Evolutionary conservation across 2,888 invertebrate species (phyloP).

Genomic region (Clitarchus hookeri): DNA sequence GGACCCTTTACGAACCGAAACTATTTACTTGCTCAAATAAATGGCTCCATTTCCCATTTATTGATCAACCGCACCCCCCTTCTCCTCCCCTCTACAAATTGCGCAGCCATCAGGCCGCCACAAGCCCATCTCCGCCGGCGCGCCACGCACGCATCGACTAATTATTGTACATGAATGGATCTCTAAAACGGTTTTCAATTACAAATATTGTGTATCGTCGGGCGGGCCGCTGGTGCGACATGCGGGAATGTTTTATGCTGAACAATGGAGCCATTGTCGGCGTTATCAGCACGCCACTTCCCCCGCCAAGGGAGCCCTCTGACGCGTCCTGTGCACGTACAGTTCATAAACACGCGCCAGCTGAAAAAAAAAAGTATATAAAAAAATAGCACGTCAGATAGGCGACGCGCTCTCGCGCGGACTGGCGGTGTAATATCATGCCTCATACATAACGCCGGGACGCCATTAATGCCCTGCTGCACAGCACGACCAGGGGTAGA

Average conservation of each 20-base stretch:
- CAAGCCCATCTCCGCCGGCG: not conserved
- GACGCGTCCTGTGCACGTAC: too few species aligned
- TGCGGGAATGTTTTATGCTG: not conserved
- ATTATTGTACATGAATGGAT: constrained; percentile 2
- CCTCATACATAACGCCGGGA: too few species aligned
- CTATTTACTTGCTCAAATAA: too few species aligned
- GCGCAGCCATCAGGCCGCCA: not conserved
- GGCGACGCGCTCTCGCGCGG: too few species aligned
- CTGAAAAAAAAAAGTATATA: not conserved
- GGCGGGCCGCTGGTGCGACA: not conserved
- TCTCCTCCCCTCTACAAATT: too few species aligned
- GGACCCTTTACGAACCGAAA: too few species aligned
- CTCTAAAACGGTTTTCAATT: constrained; percentile 10
- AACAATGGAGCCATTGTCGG: constrained; percentile 14
- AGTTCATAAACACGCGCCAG: not conserved
- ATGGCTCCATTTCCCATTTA: too few species aligned
- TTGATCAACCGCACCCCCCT: too few species aligned
- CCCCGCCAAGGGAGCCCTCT: not conserved
- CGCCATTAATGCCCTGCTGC: too few species aligned
- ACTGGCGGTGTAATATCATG: too few species aligned
- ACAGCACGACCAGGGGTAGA: too few species aligned
- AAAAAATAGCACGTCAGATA: not conserved
- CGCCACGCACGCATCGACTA: not conserved
- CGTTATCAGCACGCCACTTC: not conserved
- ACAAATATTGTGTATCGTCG: not conserved